These are phyloP conservation scores for Leucoraja ocellata DNA, from an alignment of 2,797 vertebrate genomes.

Conservation along the genomic window DNA sequence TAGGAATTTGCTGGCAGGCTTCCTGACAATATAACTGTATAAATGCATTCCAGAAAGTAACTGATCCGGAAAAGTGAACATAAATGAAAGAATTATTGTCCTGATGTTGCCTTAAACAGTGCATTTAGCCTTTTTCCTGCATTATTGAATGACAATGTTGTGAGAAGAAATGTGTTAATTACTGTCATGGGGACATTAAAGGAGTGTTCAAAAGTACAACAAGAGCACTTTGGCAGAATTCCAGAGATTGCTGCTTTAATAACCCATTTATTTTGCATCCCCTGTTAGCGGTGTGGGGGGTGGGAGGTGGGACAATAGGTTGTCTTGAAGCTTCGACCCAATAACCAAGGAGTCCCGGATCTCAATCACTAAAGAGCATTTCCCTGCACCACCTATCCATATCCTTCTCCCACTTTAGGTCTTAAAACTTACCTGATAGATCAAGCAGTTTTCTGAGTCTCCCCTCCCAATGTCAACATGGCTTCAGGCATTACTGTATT, in stretches of 20 bases:
- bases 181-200: neutral
- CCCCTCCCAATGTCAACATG: neutral
- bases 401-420: neutral
- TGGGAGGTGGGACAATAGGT: too few relatives aligned
- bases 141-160: neutral
- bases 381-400: too few relatives aligned
- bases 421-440: neutral
- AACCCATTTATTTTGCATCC: neutral
- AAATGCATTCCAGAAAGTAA: neutral
- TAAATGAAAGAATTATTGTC: neutral
- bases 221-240: neutral
- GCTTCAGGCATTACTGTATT: neutral
- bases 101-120: neutral
- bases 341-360: too few relatives aligned
- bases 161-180: neutral
- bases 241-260: neutral
- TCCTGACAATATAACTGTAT: neutral
- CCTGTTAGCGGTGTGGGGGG: neutral
- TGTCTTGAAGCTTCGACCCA: too few relatives aligned
- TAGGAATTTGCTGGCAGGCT: neutral
- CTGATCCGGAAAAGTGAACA: neutral
- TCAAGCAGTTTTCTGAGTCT: neutral
- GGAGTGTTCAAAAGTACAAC: neutral
- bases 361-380: neutral
- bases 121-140: neutral